These are phyloP conservation scores for Characodon lateralis DNA, from an alignment of 2,797 vertebrate genomes.

Conservation along the genomic window DNA sequence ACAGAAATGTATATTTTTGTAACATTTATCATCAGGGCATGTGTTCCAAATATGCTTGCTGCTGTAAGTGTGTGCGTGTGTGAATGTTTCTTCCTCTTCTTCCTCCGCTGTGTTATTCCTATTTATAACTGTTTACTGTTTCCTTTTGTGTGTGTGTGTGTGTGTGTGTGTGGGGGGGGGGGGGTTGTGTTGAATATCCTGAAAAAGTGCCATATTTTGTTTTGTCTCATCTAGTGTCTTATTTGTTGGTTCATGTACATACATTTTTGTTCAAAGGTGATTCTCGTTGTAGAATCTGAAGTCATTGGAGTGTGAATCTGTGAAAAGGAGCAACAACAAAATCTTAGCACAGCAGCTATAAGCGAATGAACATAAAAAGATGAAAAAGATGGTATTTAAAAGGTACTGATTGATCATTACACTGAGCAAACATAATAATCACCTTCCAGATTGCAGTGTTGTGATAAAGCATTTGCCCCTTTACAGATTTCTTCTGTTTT, in stretches of 20 bases:
- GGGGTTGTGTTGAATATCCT: slow-evolving; percentile 56
- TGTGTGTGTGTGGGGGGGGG: background rate
- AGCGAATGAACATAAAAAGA: background rate
- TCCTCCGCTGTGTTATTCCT: slow-evolving; percentile 75
- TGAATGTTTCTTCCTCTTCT: slow-evolving; percentile 60
- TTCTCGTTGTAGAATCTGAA: background rate
- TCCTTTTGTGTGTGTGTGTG: slow-evolving; percentile 14
- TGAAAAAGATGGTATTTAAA: background rate
- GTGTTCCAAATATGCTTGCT: slow-evolving; percentile 72
- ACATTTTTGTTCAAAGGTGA: slow-evolving; percentile 30
- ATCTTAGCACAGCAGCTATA: background rate
- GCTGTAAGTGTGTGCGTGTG: slow-evolving; percentile 60
- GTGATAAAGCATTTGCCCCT: background rate
- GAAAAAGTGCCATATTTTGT: slow-evolving; percentile 80
- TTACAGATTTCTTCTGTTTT: background rate
- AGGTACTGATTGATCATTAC: slow-evolving; percentile 1
- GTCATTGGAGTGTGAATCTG: background rate
- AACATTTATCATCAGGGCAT: slow-evolving; percentile 81
- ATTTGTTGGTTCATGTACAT: slow-evolving; percentile 54
- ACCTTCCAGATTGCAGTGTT: background rate
- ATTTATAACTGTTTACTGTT: slow-evolving; percentile 54
- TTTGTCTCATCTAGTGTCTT: slow-evolving; percentile 73
- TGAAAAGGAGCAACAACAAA: background rate
- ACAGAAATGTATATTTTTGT: slow-evolving; percentile 86
- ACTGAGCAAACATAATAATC: slow-evolving; percentile 7